Conservation (phyloP, 1,140 invertebrate genomes). For the Tetramorium simillimum region DNA sequence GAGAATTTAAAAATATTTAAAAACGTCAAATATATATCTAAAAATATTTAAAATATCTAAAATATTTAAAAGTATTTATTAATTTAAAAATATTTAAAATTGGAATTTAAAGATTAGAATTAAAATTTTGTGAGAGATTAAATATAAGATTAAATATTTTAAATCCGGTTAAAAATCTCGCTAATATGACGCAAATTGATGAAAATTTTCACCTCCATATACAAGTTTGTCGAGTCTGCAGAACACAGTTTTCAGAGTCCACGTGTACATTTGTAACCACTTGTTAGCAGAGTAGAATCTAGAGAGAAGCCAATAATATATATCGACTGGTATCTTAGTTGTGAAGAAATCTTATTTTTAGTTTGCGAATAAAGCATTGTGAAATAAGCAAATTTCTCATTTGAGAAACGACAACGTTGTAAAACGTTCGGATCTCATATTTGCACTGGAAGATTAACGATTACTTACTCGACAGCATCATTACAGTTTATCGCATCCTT, state of each 20-base stretch:
- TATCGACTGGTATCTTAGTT: background rate
- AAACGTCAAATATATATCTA: no score
- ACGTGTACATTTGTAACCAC: slow-evolving; percentile 47
- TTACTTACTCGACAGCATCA: background rate
- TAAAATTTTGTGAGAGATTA: no score
- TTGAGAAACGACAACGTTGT: background rate
- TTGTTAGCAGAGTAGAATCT: slow-evolving; percentile 33
- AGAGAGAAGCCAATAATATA: background rate
- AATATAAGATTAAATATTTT: background rate
- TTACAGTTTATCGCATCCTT: slow-evolving; percentile 41
- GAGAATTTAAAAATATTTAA: no score
- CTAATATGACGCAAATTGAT: background rate
- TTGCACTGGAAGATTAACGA: background rate
- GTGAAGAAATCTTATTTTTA: background rate
- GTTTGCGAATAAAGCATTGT: background rate
- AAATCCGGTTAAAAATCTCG: background rate
- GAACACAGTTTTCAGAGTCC: background rate
- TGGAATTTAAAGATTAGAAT: no score
- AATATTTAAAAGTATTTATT: no score
- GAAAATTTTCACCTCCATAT: background rate
- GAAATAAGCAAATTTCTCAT: background rate
- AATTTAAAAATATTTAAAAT: no score
- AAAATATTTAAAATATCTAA: no score
- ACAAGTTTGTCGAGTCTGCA: background rate
- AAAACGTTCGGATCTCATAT: background rate